Conservation (phyloP, 2,888 invertebrate genomes). For the Suillia variegata region DNA sequence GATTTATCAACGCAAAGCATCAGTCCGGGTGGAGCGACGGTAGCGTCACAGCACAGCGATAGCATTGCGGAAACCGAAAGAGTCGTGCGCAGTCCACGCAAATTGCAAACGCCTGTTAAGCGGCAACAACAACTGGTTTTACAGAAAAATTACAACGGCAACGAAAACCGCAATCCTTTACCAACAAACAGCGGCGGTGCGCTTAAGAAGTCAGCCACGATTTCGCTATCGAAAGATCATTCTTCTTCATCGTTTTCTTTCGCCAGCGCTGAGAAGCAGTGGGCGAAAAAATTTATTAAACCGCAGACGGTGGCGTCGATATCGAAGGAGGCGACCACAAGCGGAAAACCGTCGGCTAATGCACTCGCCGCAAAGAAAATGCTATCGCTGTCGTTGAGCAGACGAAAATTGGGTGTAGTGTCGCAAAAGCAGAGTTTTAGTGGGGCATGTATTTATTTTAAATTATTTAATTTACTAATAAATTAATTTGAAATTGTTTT, state of each 20-base stretch:
- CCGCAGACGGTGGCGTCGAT: too few species aligned
- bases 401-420: background rate
- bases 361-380: too few species aligned
- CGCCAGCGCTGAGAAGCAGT: background rate
- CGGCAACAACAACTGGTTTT: slow-evolving; percentile 10
- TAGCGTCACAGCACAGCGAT: slow-evolving; percentile 37
- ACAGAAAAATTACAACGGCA: background rate
- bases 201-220: background rate
- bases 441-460: slow-evolving; percentile 19
- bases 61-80: slow-evolving; percentile 43
- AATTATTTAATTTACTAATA: background rate
- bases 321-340: too few species aligned
- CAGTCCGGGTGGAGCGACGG: too few species aligned
- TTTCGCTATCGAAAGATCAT: background rate
- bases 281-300: background rate
- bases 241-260: too few species aligned
- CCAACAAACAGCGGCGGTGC: background rate
- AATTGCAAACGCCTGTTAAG: slow-evolving; percentile 24
- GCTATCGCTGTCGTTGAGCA: too few species aligned
- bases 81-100: slow-evolving; percentile 33
- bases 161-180: background rate
- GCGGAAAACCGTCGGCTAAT: too few species aligned
- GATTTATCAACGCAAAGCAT: too few species aligned
- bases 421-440: slow-evolving; percentile 11
- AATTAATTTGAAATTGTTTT: background rate